These are phyloP conservation scores for Sebastes minor DNA, from an alignment of 2,797 vertebrate genomes.

Conservation along the genomic window DNA sequence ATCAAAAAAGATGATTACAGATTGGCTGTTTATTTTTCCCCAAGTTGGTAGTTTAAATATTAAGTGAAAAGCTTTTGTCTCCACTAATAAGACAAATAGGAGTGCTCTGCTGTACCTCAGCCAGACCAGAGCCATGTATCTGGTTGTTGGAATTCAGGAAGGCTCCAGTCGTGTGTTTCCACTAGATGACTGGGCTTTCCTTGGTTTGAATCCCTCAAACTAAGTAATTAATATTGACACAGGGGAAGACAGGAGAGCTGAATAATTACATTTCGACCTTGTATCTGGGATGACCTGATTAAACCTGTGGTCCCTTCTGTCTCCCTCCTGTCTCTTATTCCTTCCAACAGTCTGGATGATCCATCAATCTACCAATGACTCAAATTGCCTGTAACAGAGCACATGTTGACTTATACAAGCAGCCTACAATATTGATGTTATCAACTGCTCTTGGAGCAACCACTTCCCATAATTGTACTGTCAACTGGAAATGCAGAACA, in stretches of 20 bases:
- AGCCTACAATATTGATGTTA: constrained; percentile 14
- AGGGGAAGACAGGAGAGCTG: constrained; percentile 28
- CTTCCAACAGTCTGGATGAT: not conserved
- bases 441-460: constrained; percentile 23
- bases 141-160: not conserved
- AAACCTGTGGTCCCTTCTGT: constrained; percentile 8
- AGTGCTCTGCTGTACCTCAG: not conserved
- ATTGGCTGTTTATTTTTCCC: no score
- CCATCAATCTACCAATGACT: not conserved
- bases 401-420: not conserved
- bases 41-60: not conserved
- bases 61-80: not conserved
- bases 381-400: not conserved
- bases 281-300: constrained; percentile 38
- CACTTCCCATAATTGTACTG: not conserved
- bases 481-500: not conserved
- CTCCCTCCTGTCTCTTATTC: not conserved
- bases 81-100: not conserved
- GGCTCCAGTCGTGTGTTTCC: not conserved
- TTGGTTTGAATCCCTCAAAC: constrained; percentile 22
- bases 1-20: no score
- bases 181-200: not conserved
- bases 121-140: not conserved
- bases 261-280: constrained; percentile 62
- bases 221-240: constrained; percentile 53